Evolutionary conservation across 35 echinoderm and acorn worm species (phyloP), one percentile per base, ranked within the genome.

Genomic region (Patiria miniata): DNA sequence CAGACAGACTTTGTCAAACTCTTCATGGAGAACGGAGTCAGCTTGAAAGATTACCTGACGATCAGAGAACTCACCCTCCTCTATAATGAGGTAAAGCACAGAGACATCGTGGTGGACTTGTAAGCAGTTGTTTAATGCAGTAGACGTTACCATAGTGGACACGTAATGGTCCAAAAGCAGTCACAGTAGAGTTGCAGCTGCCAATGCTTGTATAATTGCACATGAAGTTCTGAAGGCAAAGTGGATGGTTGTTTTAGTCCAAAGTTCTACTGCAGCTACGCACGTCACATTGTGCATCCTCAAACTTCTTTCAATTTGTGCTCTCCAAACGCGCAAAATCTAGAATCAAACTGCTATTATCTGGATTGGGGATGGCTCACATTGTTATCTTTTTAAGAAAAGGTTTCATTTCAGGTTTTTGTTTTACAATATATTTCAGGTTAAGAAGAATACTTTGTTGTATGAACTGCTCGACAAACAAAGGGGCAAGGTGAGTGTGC

Each of bases 401-500:
- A 6, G 4, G 42, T 12, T 26, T 32, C 19, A 22, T 77, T 61
- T 39, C 39, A 32, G 37, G 42, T 47, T 65, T 39, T 55, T 44
- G 26, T 55, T 79, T 86, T 79, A n/a, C n/a, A n/a, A n/a, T n/a
- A 84, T 32, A 47, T 54, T 39, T 51, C 88, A 97, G 95, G 58
- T 97, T 33, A 89, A 90, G 40, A 18, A 52, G 5, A 87, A 89
- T 22, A 93, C 91, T 1, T 79, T 93, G 2, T 40, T 93, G 30
- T 93, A 91, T 86, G 91, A 97, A 19, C 58, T 91, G 9, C 78
- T 97, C 34, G 87, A 93, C 83, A 97, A 97, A 82, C 86, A 96
- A 7, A 78, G 83, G 84, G 52, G 83, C 39, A 90, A 86, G 77
- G 93, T 94, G 90, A 83, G 86, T 69, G 33, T 7, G 7, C n/a